These are phyloP conservation scores for Micrastur ruficollis DNA, from an alignment of 2,797 vertebrate species.

Conservation along the genomic window DNA sequence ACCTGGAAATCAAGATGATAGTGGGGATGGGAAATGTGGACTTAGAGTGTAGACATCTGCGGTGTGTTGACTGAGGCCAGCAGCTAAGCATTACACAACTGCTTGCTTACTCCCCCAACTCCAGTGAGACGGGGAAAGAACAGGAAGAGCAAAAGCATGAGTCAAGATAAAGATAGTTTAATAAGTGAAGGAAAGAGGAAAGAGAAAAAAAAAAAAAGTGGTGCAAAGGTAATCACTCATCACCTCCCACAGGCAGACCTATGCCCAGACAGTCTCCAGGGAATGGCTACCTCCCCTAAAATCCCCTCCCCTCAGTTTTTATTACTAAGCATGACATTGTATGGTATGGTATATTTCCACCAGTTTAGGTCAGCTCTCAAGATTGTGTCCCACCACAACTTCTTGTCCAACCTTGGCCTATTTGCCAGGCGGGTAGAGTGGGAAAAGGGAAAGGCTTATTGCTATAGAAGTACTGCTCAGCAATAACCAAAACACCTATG, in stretches of 20 bases:
- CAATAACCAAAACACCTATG: not conserved
- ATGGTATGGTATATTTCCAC: not conserved
- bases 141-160: not conserved
- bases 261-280: not conserved
- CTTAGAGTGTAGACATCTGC: not conserved
- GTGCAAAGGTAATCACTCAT: not conserved
- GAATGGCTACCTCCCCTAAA: not conserved
- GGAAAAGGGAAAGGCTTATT: not conserved
- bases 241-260: not conserved
- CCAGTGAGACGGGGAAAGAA: not conserved
- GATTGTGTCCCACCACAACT: not conserved
- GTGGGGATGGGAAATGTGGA: not conserved
- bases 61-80: not conserved
- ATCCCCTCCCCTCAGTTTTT: not conserved
- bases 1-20: not conserved
- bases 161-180: not conserved
- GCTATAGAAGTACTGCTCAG: not conserved
- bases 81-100: rapidly evolving
- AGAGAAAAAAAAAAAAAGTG: rapidly evolving
- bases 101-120: not conserved
- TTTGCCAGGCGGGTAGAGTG: rapidly evolving
- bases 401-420: not conserved
- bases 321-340: not conserved
- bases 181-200: not conserved
- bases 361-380: not conserved